A percentile compares a stretch with the other conserved stretches of the same genome.
Conservation (phyloP, 1,140 invertebrate species). For the Zaprionus africanus region DNA sequence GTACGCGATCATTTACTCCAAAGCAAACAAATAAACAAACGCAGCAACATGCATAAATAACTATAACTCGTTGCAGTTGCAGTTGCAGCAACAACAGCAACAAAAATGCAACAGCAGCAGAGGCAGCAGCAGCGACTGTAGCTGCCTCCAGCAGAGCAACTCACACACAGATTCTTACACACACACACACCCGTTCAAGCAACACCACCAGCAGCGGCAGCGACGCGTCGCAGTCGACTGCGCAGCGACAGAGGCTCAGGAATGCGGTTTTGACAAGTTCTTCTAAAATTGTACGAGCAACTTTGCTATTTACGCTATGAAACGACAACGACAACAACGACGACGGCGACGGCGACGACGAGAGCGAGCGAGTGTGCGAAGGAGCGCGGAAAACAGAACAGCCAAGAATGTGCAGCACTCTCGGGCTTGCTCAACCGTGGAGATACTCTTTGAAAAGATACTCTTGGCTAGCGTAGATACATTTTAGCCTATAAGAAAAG, state of each 20-base stretch:
- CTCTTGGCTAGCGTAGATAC: too few species aligned
- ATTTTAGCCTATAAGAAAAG: too few species aligned
- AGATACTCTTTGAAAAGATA: slow-evolving; percentile 9
- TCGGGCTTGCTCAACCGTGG: neutral
- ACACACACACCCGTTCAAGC: slow-evolving; percentile 28
- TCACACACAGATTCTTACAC: slow-evolving; percentile 41
- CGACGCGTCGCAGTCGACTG: slow-evolving; percentile 38
- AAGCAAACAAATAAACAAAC: slow-evolving; percentile 80
- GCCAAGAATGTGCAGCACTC: slow-evolving; percentile 62
- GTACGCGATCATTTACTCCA: slow-evolving; percentile 78
- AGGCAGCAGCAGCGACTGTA: slow-evolving; percentile 28
- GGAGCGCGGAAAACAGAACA: slow-evolving; percentile 78
- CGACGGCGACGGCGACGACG: slow-evolving; percentile 16
- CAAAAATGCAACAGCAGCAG: slow-evolving; percentile 45
- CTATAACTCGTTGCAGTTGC: slow-evolving; percentile 82
- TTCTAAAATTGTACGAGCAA: slow-evolving; percentile 84
- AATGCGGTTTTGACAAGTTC: slow-evolving; percentile 84
- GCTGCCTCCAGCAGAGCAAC: slow-evolving; percentile 72
- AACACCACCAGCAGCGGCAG: slow-evolving; percentile 17
- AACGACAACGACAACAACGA: slow-evolving; percentile 55
- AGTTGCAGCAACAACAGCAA: slow-evolving; percentile 39
- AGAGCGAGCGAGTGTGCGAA: slow-evolving; percentile 66
- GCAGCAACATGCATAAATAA: slow-evolving; percentile 80
- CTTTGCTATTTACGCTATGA: slow-evolving; percentile 84
- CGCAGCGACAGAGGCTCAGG: slow-evolving; percentile 63